Evolutionary conservation across 2,113 vertebrate species (phyloP).

Genomic region (Calidris pugnax): DNA sequence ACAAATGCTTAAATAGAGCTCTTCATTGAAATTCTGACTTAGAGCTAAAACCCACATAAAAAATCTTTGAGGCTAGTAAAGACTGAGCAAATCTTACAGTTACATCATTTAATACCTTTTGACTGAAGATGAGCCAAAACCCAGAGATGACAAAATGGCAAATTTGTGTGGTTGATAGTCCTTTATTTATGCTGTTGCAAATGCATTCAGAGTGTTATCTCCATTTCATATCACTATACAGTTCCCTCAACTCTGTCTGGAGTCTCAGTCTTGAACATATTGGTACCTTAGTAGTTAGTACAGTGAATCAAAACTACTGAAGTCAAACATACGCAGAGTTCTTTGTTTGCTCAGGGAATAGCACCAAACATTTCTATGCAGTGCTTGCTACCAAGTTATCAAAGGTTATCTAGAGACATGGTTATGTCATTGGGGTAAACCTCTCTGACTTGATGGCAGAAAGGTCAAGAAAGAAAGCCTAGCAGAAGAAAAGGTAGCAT

Average conservation of each 20-base stretch:
- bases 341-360: not conserved
- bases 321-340: not conserved
- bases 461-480: not conserved
- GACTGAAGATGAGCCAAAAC: not conserved
- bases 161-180: not conserved
- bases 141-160: not conserved
- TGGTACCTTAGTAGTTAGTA: not conserved
- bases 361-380: not conserved
- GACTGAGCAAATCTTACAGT: not conserved
- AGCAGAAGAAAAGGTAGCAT: not conserved
- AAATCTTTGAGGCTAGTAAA: not conserved
- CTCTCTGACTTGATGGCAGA: not conserved
- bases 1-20: conserved; percentile 60
- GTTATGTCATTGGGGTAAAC: not conserved
- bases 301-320: not conserved
- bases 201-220: not conserved
- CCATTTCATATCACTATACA: not conserved
- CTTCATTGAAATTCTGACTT: conserved; percentile 54
- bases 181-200: not conserved
- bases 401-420: not conserved
- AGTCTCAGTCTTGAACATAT: not conserved
- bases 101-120: not conserved
- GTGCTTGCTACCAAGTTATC: not conserved
- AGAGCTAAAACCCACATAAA: not conserved
- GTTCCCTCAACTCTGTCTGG: not conserved